Evolutionary conservation across 30 jellyfish, hydroid and myxozoan genomes (phyloP), one percentile per base, ranked within the genome.

Genomic region (Catostylus mosaicus): DNA sequence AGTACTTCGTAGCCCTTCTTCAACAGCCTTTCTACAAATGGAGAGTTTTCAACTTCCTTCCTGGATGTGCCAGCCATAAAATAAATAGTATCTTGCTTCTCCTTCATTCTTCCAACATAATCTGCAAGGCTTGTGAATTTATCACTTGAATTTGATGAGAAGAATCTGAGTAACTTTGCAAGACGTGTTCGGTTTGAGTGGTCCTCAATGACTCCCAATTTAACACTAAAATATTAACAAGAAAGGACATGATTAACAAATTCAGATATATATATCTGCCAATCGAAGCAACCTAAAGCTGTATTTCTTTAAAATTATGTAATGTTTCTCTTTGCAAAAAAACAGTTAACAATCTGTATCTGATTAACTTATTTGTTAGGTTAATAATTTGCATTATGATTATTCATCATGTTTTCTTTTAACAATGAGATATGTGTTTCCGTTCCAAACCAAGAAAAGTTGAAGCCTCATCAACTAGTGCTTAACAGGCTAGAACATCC

Each of bases 181-280:
- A 96, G 96, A 34, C 98, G 89, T 24, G 98, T 96, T 72, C 97
- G 70, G 95, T 96, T 96, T 33, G 98, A 86, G 46, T 90, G 97
- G 78, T 96, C 98, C 75, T 90, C 99, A 62, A 90, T 92, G 29
- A 96, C 96, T 36, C 99, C 99, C 69, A 90, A 95, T 84, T 96
- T 96, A 75, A 96, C 85, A 85, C 97, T 90, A 80, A 54, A 77
- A 56, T 33, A n/a, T 18, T 9, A 45, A 60, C 14, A 60, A 29
- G 29, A n/a, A n/a, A n/a, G n/a, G n/a, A n/a, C n/a, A n/a, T n/a
- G n/a, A n/a, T n/a, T n/a, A n/a, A n/a, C n/a, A n/a, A n/a, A n/a
- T n/a, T n/a, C n/a, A n/a, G n/a, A n/a, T n/a, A n/a, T n/a, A 46
- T 10, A 30, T 3, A 51, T 27, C 20, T 29, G 16, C 16, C 30